A percentile compares a stretch with the other conserved stretches of the same genome.
phyloP scores from a whole-genome alignment of 1,140 invertebrate genomes.

The Euura lappo region DNA sequence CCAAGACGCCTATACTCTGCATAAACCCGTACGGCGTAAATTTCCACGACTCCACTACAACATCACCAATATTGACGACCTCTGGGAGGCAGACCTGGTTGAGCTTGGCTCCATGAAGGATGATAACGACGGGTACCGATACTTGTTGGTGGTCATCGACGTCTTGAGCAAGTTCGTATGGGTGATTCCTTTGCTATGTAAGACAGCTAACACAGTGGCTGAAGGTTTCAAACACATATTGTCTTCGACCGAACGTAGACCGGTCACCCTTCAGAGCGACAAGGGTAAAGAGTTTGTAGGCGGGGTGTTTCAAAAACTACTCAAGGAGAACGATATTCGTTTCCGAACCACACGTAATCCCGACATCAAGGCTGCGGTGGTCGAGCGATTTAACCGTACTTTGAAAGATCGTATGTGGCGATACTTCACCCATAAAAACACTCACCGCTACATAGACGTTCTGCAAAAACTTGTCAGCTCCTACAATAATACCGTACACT shows the following conservation, averaged over 20 bases:
- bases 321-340: constrained; percentile 23
- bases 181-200: constrained; percentile 43
- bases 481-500: constrained; percentile 27
- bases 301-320: constrained; percentile 18
- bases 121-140: constrained; percentile 41
- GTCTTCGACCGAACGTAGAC: background rate
- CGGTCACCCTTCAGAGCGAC: constrained; percentile 25
- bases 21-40: constrained; percentile 27
- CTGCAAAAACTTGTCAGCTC: constrained; percentile 24
- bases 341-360: constrained; percentile 25
- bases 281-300: constrained; percentile 29
- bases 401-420: constrained; percentile 36
- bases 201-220: constrained; percentile 29
- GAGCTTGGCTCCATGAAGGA: constrained; percentile 39
- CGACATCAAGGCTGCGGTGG: constrained; percentile 31
- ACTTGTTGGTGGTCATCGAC: constrained; percentile 51
- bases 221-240: constrained; percentile 19
- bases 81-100: constrained; percentile 51
- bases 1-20: constrained; percentile 35
- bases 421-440: constrained; percentile 26
- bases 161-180: constrained; percentile 48
- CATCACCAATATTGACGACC: constrained; percentile 39
- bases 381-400: constrained; percentile 33
- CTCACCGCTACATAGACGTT: constrained; percentile 29
- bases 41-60: constrained; percentile 32